Evolutionary conservation across 2,888 invertebrate genomes (phyloP).

Genomic region (Ophion slaviceki): DNA sequence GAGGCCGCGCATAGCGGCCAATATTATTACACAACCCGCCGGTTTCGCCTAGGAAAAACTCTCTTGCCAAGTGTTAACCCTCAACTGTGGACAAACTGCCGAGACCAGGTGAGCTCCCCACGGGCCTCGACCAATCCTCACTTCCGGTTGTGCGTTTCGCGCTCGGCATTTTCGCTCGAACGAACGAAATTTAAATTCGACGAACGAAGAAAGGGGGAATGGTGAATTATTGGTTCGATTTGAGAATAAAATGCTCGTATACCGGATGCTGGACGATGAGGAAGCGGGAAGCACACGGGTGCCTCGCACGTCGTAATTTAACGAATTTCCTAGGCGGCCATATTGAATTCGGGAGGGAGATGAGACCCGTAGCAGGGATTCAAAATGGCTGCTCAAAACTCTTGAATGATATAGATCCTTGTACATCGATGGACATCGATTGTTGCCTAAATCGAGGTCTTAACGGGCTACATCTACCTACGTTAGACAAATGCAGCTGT

Average conservation of each 20-base stretch:
- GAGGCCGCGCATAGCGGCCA: slow-evolving; percentile 54
- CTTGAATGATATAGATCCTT: neutral
- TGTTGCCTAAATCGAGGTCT: neutral
- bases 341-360: neutral
- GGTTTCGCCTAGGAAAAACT: slow-evolving; percentile 59
- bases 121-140: slow-evolving; percentile 21
- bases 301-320: too few species aligned
- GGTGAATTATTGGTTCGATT: neutral
- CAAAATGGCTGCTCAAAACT: neutral
- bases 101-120: slow-evolving; percentile 36
- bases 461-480: too few species aligned
- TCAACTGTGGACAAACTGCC: slow-evolving; percentile 40
- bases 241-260: neutral
- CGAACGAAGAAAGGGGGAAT: neutral
- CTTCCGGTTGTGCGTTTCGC: slow-evolving; percentile 27
- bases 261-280: too few species aligned
- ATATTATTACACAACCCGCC: slow-evolving; percentile 58
- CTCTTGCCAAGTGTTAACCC: slow-evolving; percentile 65
- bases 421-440: neutral
- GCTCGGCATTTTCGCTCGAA: neutral
- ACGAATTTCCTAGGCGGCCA: neutral
- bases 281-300: neutral
- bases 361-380: neutral
- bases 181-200: neutral
- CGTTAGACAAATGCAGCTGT: too few species aligned